Base-by-base conservation (phyloP, 2,113 vertebrate species). In the Dryoscopus gambensis region DNA sequence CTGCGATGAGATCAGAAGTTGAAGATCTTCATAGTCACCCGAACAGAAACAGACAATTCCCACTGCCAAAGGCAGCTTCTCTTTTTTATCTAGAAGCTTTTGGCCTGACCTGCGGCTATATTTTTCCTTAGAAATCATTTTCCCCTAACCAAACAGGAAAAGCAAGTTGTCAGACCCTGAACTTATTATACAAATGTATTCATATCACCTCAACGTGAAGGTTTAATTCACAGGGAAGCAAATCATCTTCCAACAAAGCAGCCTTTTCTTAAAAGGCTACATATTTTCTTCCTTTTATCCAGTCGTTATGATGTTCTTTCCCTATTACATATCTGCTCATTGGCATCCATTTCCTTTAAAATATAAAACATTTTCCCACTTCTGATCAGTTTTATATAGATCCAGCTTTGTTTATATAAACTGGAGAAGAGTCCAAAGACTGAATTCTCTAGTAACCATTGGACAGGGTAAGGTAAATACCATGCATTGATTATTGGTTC, bases 141-240 rank as follows among this genome's bases (percentile, higher is more conserved):
- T 47, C 9, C 42, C 37, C 11, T 24, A 55, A 33, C 12, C 27
- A 67, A 91, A 75, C 2, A 59, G 18, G 23, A 30, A 37, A 94
- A 81, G 35, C 7, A 74, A 6, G 15, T 44, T 7, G 37, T 50
- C 46, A 74, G 55, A 50, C 16, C 18, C 40, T 82, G n/a, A 52
- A 35, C 30, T 63, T 44, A 65, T 4, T 63, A 77, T 33, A 67
- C 21, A 62, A 81, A 86, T 25, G 2, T 35, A 59, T 63, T 80
- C 5, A 7, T 35, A 65, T n/a, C 15, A 73, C 19, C 27, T 60
- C 27, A 82, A 8, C 10, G 31, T 68, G 30, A 90, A 86, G 9
- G 23, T 53, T 88, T 84, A 76, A 85, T 77, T 77, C 60, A 83
- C 24, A 80, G 27, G 31, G n/a, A 88, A 86, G 57, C 6, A 91